Evolutionary conservation across 2,113 vertebrate genomes (phyloP), one percentile per base, ranked within the genome.

Genomic region (Catharus bicknelli): DNA sequence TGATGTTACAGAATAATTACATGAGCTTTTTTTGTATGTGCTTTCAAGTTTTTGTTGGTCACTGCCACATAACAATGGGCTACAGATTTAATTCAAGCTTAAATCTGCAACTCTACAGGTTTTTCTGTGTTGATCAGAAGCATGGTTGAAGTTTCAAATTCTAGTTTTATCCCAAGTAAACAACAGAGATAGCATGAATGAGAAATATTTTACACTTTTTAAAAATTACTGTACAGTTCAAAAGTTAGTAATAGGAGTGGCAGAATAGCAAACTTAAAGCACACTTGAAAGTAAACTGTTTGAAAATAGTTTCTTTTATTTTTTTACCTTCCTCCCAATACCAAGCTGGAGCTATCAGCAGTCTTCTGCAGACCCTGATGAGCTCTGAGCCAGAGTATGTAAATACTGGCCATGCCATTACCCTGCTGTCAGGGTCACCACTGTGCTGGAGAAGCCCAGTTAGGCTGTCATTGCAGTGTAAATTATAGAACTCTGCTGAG

Each of bases 31-130:
- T 94, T 47, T 57, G 10, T 42, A 4, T 26, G 3, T 25, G 38
- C 72, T 58, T 76, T 57, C 7, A 68, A 36, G 38, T 54, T 88
- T 86, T 76, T 40, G 4, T 53, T 66, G 50, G 22, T 79, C 50
- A 8, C 67, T 72, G 36, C 27, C 64, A 7, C 4, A 0, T 42
- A 64, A 45, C 70, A 58, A 3, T 18, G 48, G 29, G n/a, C n/a
- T 67, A 36, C 51, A 83, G 45, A 27, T 84, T 45, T 47, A 66
- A 51, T 84, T 78, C 45, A 86, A 43, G 29, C 38, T 70, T 81
- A 19, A 48, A 13, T 63, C 42, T 42, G 16, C 7, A 36, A 4
- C 10, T 47, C 38, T 40, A 0, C 9, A 8, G 7, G 2, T 40
- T 81, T 83, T 88, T 68, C 13, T 86, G 0, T 58, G 25, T 54